These are phyloP conservation scores for Bothrops jararaca DNA, from an alignment of 2,113 vertebrate species.

Conservation along the genomic window DNA sequence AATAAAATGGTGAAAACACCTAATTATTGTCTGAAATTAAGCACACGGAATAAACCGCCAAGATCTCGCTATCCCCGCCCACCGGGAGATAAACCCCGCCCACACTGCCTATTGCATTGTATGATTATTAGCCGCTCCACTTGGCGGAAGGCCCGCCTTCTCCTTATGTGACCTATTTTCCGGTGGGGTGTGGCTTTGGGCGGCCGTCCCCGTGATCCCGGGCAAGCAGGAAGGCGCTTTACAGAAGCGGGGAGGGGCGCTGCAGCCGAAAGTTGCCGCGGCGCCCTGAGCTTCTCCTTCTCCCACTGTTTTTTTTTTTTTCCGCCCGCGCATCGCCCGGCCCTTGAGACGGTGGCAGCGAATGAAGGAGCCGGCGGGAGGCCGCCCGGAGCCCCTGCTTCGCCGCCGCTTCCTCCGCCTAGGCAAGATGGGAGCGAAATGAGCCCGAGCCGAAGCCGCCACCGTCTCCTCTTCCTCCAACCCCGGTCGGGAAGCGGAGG, in stretches of 20 bases:
- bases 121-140: not conserved
- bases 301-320: too few species aligned
- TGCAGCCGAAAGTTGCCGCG: not conserved
- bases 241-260: not conserved
- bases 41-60: not conserved
- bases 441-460: slow-evolving; percentile 17
- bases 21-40: not conserved
- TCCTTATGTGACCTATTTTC: not conserved
- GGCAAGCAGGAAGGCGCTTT: not conserved
- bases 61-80: not conserved
- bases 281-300: not conserved
- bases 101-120: fast-evolving
- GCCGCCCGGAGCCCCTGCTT: not conserved
- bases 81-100: not conserved
- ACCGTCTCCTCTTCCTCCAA: not conserved
- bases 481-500: not conserved
- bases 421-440: slow-evolving; percentile 25
- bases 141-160: not conserved
- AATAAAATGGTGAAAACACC: not conserved
- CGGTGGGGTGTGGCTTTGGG: fast-evolving
- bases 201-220: not conserved
- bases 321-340: not conserved
- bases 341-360: not conserved
- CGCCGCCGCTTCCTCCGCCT: not conserved
- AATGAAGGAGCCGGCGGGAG: slow-evolving; percentile 4